Percentiles rank a stretch among this genome's conserved stretches.
Conservation (phyloP, 2,113 vertebrate species). For the Chauna torquata region DNA sequence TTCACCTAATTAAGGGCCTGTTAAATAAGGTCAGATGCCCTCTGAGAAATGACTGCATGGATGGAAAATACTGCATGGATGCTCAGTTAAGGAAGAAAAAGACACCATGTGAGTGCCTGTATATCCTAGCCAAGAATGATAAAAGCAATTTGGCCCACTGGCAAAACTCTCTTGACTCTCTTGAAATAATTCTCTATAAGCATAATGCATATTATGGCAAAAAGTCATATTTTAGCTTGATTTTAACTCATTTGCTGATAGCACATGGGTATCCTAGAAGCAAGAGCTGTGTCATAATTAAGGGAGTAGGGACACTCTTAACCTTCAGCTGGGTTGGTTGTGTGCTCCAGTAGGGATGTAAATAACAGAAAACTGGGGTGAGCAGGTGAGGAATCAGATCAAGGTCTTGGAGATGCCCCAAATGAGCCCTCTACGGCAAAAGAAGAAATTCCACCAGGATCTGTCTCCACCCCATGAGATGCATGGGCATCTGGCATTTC, state of each 20-base stretch:
- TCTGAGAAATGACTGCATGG: slow-evolving; percentile 4
- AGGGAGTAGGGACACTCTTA: neutral
- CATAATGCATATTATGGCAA: neutral
- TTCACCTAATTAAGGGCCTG: slow-evolving; percentile 46
- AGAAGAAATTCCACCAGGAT: neutral
- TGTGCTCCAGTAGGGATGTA: neutral
- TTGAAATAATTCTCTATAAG: slow-evolving; percentile 19
- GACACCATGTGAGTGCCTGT: neutral
- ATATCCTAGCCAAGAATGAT: neutral
- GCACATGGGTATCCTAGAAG: neutral
- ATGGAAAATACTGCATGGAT: slow-evolving; percentile 5
- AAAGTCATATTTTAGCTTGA: neutral
- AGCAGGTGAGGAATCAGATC: neutral
- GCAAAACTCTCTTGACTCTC: slow-evolving; percentile 35
- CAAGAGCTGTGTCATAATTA: neutral
- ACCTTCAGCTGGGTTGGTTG: neutral
- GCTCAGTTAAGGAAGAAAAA: neutral
- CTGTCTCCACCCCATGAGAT: neutral
- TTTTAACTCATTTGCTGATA: neutral
- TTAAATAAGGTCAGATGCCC: slow-evolving; percentile 43
- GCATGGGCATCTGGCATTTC: neutral
- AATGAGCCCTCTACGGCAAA: neutral
- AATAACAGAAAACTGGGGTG: neutral
- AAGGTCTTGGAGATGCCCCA: neutral
- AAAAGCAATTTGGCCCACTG: neutral